These are phyloP conservation scores for Hartigia nigra DNA, from an alignment of 2,888 invertebrate species.

Conservation along the genomic window DNA sequence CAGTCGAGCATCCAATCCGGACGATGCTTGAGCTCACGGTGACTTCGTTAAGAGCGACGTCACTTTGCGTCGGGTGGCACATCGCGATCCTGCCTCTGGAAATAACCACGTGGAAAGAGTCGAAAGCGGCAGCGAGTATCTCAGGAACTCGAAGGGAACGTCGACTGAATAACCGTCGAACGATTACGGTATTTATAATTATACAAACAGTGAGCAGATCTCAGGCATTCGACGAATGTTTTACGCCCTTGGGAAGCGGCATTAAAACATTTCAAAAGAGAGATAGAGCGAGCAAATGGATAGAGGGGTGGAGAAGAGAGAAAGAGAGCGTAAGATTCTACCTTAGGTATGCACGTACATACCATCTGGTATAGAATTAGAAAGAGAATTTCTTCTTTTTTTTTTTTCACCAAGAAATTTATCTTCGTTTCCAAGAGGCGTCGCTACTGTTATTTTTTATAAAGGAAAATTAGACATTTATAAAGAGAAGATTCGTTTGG, in stretches of 20 bases:
- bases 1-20: background rate
- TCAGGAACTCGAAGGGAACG: conserved; percentile 2
- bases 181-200: conserved; percentile 18
- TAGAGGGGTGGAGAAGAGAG: no score
- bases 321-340: no score
- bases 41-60: background rate
- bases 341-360: background rate
- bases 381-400: background rate
- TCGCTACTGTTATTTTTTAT: background rate
- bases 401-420: background rate
- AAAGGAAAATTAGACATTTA: no score
- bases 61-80: background rate
- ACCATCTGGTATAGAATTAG: background rate
- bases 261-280: background rate
- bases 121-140: background rate
- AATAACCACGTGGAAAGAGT: background rate
- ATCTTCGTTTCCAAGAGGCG: background rate
- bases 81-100: background rate
- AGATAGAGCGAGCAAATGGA: no score
- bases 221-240: background rate
- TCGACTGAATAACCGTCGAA: conserved; percentile 4
- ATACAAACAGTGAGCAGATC: conserved; percentile 12
- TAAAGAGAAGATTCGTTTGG: no score
- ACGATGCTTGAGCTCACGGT: no score
- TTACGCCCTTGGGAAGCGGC: background rate